Evolutionary conservation across 2,797 vertebrate genomes (phyloP), one percentile per base, ranked within the genome.

Genomic region (Takifugu rubripes): DNA sequence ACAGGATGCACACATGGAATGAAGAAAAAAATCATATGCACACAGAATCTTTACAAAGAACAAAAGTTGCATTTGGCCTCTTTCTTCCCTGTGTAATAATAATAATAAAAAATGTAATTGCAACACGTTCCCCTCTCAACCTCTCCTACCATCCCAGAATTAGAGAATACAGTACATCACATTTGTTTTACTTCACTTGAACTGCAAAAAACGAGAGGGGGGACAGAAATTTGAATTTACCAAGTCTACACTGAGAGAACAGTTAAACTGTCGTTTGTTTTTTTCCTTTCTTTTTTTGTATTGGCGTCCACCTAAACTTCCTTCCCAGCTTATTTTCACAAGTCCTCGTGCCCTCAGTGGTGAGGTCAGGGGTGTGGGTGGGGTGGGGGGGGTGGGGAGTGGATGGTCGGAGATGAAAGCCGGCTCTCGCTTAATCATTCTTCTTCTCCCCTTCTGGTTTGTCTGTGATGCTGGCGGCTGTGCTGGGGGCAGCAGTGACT

Each of bases 381-480:
- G 21, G 21, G 21, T 1, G 11, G 11, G 16, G 42, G 42, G 42
- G 16, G 42, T n/a, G n/a, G n/a, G n/a, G n/a, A n/a, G 42, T 5
- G 4, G 42, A 9, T 21, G 21, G 21, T 21, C 21, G 82, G 52
- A 62, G 72, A 68, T 54, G 44, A 71, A 72, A 59, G 58, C 6
- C 21, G 17, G 52, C 64, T 61, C 51, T 48, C 11, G 48, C 46
- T 90, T 90, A 93, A 85, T 98, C 94, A 43, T 94, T 94, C 79
- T 98, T 98, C 87, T 97, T 98, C 88, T 95, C 93, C 74, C 78
- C 92, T 67, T 93, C 91, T 82, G 93, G 82, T 87, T 97, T 96
- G 75, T 92, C 90, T 88, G 91, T 89, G 72, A 91, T 78, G 54
- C 89, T 86, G 5, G 87, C 72, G 0, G 60, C 54, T 14, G 69